Evolutionary conservation across 2,888 invertebrate species (phyloP).

Genomic region (Bombylius discolor): DNA sequence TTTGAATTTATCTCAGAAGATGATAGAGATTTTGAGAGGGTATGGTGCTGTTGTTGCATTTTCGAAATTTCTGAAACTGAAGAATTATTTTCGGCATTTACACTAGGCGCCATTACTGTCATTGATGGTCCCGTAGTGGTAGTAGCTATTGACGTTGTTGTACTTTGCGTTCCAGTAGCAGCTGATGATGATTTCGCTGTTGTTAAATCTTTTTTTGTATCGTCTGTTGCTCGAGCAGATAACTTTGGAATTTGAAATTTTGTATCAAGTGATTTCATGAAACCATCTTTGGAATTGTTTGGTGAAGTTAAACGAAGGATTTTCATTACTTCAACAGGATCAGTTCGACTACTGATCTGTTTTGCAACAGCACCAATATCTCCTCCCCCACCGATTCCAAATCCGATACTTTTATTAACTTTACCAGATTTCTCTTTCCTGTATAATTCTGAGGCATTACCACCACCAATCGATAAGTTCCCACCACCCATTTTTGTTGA

Average conservation of each 20-base stretch:
- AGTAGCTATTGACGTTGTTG: neutral
- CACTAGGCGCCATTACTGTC: neutral
- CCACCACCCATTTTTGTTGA: slow-evolving; percentile 22
- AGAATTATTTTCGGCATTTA: neutral
- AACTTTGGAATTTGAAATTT: slow-evolving; percentile 82
- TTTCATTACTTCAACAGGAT: slow-evolving; percentile 32
- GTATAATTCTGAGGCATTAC: slow-evolving; percentile 14
- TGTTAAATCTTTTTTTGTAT: slow-evolving; percentile 10
- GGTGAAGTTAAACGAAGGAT: slow-evolving; percentile 45
- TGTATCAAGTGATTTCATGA: slow-evolving; percentile 63
- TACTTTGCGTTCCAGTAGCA: neutral
- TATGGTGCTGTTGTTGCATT: slow-evolving; percentile 7
- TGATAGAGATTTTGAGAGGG: too few relatives aligned
- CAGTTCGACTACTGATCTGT: neutral
- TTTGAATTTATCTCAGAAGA: too few relatives aligned
- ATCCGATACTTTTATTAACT: neutral
- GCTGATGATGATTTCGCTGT: neutral
- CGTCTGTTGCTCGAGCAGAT: slow-evolving; percentile 39
- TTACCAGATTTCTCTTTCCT: slow-evolving; percentile 11
- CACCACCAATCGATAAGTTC: slow-evolving; percentile 14
- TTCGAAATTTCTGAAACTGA: slow-evolving; percentile 6
- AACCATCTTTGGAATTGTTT: slow-evolving; percentile 54
- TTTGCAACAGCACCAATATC: neutral
- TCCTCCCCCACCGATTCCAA: neutral
- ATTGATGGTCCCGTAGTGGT: slow-evolving; percentile 1